Evolutionary conservation across 2,113 vertebrate genomes (phyloP), one percentile per base, ranked within the genome.

Genomic region (Craseonycteris thonglongyai): DNA sequence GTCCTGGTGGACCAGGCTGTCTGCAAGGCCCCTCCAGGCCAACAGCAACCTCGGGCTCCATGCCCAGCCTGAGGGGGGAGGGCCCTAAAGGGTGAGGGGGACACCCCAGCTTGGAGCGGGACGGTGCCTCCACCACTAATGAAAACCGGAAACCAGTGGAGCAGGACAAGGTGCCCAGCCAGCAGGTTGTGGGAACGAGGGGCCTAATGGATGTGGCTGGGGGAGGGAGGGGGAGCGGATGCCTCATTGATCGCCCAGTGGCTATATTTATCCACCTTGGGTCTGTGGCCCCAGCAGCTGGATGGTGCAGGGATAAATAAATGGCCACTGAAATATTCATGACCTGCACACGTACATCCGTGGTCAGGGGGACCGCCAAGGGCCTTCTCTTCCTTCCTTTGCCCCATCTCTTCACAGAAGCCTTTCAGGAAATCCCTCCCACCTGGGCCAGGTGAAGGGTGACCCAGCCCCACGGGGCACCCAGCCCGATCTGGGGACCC

Each of bases 251-350:
- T 98, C 97, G 97, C 95, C 97, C 95, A 61, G 96, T 92, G 97
- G 98, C 98, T 98, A 98, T 98, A 98, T 98, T 98, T 98, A 98
- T 98, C 98, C 98, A 97, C 98, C 98, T 97, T 97, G 97, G 98
- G 98, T 97, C 98, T 96, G 97, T 98, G 98, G 98, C 98, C 98
- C 98, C 98, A 98, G 98, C 98, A 98, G 98, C 98, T 98, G 98
- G 98, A 97, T 97, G 97, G 98, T 83, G 96, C 98, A 97, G 97
- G 97, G 98, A 98, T 98, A 98, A 98, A 98, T 98, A 98, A 98
- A 98, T 98, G 98, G 98, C 97, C 98, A 49, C 97, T 98, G 98
- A 98, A 98, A 98, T 98, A 98, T 98, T 98, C 98, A 98, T 98
- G 98, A 98, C 97, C 97, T 98, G 97, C 97, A 97, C 98, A 98